Conservation (phyloP, 53 echinoderm and acorn worm species). For the Henricia sp. region DNA sequence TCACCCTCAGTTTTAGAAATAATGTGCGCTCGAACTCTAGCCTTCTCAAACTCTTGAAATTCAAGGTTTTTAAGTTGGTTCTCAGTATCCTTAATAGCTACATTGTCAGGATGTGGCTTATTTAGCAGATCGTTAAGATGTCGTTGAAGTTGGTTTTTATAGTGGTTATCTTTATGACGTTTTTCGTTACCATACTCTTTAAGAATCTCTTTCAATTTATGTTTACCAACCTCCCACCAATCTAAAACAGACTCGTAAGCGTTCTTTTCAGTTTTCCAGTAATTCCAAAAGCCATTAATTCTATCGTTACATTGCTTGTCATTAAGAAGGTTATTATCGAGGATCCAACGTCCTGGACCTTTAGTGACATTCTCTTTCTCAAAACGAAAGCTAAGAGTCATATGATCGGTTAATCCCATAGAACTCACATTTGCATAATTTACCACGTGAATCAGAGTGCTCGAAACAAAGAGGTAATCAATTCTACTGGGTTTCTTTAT, state of each 20-base stretch:
- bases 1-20: neutral
- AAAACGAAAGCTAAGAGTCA: neutral
- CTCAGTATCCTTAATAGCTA: neutral
- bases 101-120: neutral
- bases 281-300: neutral
- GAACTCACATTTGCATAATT: neutral
- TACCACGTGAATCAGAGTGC: neutral
- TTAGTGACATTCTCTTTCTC: neutral
- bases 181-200: constrained; percentile 1
- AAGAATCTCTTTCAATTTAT: constrained; percentile 5
- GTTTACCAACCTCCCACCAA: constrained; percentile 17
- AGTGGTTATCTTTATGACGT: neutral
- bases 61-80: neutral
- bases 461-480: neutral
- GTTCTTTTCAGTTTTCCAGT: constrained; percentile 15
- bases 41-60: neutral
- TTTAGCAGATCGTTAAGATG: neutral
- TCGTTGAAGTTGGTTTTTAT: constrained; percentile 1
- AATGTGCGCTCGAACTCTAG: neutral
- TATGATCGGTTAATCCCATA: neutral
- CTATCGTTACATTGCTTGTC: neutral
- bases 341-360: constrained; percentile 13
- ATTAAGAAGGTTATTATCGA: neutral
- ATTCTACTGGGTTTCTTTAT: neutral
- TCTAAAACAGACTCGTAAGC: neutral